Conservation (phyloP, 2,113 vertebrate species). For the Paraplagusia blochii region DNA sequence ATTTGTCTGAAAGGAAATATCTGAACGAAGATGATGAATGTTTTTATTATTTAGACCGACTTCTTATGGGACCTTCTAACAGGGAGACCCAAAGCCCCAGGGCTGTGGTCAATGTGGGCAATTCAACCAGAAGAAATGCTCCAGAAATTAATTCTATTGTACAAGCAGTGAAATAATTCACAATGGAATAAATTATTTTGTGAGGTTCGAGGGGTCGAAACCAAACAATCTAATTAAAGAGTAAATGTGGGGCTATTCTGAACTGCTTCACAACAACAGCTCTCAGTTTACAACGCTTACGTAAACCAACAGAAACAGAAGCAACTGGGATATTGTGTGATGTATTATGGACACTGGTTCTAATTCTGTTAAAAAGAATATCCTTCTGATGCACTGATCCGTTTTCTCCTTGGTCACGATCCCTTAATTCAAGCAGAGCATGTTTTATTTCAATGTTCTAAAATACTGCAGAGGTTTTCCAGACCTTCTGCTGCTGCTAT, state of each 20-base stretch:
- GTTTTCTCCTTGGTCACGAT: no score
- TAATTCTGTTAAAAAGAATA: no score
- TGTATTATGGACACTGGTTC: no score
- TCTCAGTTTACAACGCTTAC: not conserved
- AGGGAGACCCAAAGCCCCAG: conserved; percentile 18
- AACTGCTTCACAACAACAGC: conserved; percentile 5
- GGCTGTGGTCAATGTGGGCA: conserved; percentile 59
- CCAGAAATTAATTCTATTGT: conserved; percentile 38
- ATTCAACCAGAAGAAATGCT: conserved; percentile 54
- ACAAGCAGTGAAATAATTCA: conserved; percentile 54
- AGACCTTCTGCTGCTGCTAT: no score
- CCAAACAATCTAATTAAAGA: conserved; percentile 41
- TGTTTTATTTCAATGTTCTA: no score
- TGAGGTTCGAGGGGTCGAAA: conserved; percentile 4
- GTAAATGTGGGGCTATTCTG: conserved; percentile 25
- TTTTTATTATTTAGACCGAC: conserved; percentile 34
- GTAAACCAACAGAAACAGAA: not conserved
- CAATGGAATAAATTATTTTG: conserved; percentile 48
- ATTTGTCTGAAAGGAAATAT: conserved; percentile 11
- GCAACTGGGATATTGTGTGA: no score
- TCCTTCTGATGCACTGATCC: no score
- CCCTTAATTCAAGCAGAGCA: no score
- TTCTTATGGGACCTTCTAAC: conserved; percentile 21
- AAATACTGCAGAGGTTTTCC: no score
- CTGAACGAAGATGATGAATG: conserved; percentile 6